These are phyloP conservation scores for Dolichopus griseipennis DNA, from an alignment of 2,888 invertebrate genomes.

Conservation along the genomic window DNA sequence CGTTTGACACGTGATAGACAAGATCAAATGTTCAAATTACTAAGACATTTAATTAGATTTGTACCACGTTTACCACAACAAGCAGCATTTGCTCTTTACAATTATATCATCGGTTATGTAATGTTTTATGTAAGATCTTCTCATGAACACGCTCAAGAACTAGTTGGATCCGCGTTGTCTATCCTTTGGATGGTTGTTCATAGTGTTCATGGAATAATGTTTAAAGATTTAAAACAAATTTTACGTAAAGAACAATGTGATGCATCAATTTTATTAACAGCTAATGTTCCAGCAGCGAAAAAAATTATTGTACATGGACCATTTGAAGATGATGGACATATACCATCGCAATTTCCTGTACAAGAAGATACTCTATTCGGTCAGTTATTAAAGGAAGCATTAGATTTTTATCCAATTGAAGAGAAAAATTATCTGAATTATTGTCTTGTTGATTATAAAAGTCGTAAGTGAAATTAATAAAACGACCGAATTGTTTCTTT, in stretches of 20 bases:
- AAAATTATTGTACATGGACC: constrained; percentile 97
- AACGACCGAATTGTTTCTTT: too few relatives aligned
- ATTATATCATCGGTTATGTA: constrained; percentile 97
- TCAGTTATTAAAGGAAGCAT: constrained; percentile 86
- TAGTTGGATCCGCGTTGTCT: constrained; percentile 89
- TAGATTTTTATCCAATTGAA: constrained; percentile 95
- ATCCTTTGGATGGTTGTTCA: constrained; percentile 98
- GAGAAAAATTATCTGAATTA: constrained; percentile 81
- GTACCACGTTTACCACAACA: constrained; percentile 91
- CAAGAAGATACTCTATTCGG: constrained; percentile 96
- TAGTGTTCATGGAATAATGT: constrained; percentile 97
- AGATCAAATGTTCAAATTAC: constrained; percentile 86
- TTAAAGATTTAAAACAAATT: constrained; percentile 98
- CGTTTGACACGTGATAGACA: constrained; percentile 87
- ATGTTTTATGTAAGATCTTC: constrained; percentile 98
- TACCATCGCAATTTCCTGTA: constrained; percentile 97
- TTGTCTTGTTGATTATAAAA: constrained; percentile 96
- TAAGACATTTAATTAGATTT: constrained; percentile 86
- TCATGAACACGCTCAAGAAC: constrained; percentile 88
- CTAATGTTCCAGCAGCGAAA: constrained; percentile 98
- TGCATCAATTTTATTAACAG: constrained; percentile 92
- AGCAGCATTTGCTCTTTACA: constrained; percentile 95
- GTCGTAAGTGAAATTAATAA: constrained; percentile 72
- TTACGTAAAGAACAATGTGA: constrained; percentile 98
- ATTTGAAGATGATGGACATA: constrained; percentile 69